phyloP scores from a whole-genome alignment of 2,113 vertebrate genomes.

The Leuciscus idus region DNA sequence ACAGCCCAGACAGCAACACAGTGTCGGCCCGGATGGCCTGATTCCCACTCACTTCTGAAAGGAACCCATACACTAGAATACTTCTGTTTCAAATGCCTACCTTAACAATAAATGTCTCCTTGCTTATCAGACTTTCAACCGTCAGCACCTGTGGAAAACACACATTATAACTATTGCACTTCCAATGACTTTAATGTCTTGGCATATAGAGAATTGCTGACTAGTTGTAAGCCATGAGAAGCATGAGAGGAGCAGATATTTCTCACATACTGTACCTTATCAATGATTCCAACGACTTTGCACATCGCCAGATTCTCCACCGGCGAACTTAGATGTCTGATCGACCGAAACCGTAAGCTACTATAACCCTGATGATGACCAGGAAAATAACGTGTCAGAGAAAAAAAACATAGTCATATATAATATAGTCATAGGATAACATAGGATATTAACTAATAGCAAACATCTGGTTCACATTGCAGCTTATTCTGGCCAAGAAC shows the following conservation, averaged over 20 bases:
- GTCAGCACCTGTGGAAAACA: slow-evolving; percentile 83
- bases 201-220: neutral
- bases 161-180: neutral
- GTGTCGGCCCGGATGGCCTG: neutral
- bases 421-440: no score
- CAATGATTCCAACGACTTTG: slow-evolving; percentile 88
- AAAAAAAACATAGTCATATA: neutral
- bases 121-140: slow-evolving; percentile 86
- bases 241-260: neutral
- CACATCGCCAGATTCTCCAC: slow-evolving; percentile 92
- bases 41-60: neutral
- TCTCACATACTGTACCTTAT: slow-evolving; percentile 80
- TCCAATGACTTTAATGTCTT: neutral
- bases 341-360: slow-evolving; percentile 93
- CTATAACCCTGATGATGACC: slow-evolving; percentile 89
- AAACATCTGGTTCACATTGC: neutral
- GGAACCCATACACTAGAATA: neutral
- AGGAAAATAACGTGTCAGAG: slow-evolving; percentile 21
- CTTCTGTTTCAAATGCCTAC: slow-evolving; percentile 70
- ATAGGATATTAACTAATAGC: neutral
- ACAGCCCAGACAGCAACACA: slow-evolving; percentile 26
- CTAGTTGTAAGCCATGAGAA: neutral
- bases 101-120: slow-evolving; percentile 92
- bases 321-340: slow-evolving; percentile 90
- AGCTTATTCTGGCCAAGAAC: neutral